phyloP scores from a whole-genome alignment of 2,888 invertebrate species.

The Timema podura region DNA sequence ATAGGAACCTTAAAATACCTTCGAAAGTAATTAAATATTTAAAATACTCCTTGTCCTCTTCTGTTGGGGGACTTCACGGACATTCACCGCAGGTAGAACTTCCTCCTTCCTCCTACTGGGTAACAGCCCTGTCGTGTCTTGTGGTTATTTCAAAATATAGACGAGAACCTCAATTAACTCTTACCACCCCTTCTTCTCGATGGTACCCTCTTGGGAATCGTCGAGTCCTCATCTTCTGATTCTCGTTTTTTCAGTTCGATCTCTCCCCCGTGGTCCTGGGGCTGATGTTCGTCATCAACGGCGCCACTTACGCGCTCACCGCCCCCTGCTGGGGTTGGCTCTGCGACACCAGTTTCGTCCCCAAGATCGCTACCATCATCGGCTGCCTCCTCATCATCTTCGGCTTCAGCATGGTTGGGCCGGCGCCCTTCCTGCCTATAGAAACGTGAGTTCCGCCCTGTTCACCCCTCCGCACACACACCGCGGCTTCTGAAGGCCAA shows the following conservation, averaged over 20 bases:
- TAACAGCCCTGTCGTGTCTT: no score
- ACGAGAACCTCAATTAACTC: not conserved
- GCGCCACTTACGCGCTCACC: constrained; percentile 72
- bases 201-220: no score
- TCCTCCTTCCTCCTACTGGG: no score
- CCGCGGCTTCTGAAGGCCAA: no score
- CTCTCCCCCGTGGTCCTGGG: constrained; percentile 68
- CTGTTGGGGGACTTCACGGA: no score
- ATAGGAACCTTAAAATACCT: no score
- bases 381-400: constrained; percentile 63
- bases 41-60: no score
- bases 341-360: constrained; percentile 56
- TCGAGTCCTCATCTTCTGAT: not conserved
- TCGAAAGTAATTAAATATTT: no score
- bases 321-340: constrained; percentile 79
- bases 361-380: constrained; percentile 55
- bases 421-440: constrained; percentile 69
- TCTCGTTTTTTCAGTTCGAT: constrained; percentile 51
- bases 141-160: no score
- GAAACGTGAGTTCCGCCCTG: constrained; percentile 51
- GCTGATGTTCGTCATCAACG: constrained; percentile 79
- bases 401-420: constrained; percentile 73
- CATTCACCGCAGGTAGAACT: no score
- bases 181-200: not conserved
- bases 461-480: no score